Base-by-base conservation (phyloP, 2,888 invertebrate species). In the Ischnus inquisitorius region DNA sequence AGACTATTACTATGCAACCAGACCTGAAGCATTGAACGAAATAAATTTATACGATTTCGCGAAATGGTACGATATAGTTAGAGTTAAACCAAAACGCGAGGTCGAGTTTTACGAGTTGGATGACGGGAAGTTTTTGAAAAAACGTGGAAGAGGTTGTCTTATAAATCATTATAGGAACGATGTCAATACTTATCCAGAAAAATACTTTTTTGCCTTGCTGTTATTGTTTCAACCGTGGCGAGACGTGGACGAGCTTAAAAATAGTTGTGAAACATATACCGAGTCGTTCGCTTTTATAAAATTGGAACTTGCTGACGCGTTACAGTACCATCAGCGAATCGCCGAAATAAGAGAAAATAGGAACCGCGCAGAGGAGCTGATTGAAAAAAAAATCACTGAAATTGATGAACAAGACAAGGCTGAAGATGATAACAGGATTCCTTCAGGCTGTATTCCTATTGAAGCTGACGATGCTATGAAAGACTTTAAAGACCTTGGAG, bases 1-100 rank as follows among this genome's bases (percentile, higher is more conserved):
- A 16, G 90, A 92, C 82, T 79, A 87, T 76, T 68, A 88, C 78
- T 91, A 92, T 84, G 89, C 90, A 60, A 79, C 71, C 5, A 65
- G 91, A 64, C 90, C 90, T 25, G 54, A 83, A 71, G 86, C 88
- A 68, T 88, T 90, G 64, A 85, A 90, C 65, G 22, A 16, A 60
- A 68, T 62, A 39, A 75, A 64, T 69, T 83, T 88, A 48, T 89
- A 88, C 60, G 87, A 89, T 68, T 89, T 88, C 76, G 86, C 77
- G 1, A 83, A 80, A 54, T 46, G 89, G 88, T 62, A 19, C 14
- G 64, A 64, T 14, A 34, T 64, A 16, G 64, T 64, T 16, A 8
- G 16, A 14, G 16, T 16, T 41, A 39, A 34, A 64, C 64, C 64
- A n/a, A 64, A 34, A 39, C 39, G n/a, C 34, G 16, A 43, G 43